Percentiles rank a stretch among this genome's conserved stretches.
Evolutionary conservation across 2,888 invertebrate genomes (phyloP).

Genomic region (Lasioglossum villosulum): DNA sequence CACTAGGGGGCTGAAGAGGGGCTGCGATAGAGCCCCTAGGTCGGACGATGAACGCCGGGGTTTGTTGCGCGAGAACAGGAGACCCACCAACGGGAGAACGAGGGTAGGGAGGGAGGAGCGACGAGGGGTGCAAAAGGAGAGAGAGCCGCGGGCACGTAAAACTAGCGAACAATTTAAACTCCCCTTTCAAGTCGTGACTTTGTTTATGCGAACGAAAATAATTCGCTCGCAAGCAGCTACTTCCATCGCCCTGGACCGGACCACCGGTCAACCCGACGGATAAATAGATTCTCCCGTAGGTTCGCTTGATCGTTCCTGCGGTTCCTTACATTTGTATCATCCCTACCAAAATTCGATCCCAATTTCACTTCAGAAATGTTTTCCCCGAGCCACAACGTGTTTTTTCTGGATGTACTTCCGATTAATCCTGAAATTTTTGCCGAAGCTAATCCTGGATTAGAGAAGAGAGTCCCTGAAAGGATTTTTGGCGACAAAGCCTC

Average conservation of each 20-base stretch:
- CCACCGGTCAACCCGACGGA: slow-evolving; percentile 13
- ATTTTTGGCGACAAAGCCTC: no score
- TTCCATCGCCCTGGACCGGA: slow-evolving; percentile 3
- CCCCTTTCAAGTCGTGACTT: slow-evolving; percentile 82
- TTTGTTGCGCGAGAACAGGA: neutral
- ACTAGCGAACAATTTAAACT: slow-evolving; percentile 82
- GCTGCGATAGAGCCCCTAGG: slow-evolving; percentile 30
- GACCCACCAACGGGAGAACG: neutral
- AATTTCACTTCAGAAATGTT: no score
- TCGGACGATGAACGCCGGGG: neutral
- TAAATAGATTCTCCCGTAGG: neutral
- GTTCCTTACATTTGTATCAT: no score
- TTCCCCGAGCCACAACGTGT: no score
- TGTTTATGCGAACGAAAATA: slow-evolving; percentile 82
- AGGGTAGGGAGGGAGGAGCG: neutral
- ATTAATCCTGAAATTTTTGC: no score
- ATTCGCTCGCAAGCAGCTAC: slow-evolving; percentile 64
- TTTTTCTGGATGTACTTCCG: no score
- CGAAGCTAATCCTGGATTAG: no score
- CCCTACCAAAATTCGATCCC: no score
- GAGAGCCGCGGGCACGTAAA: slow-evolving; percentile 76
- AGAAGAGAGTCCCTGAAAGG: no score
- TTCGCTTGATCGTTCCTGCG: neutral
- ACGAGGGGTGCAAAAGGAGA: slow-evolving; percentile 21
- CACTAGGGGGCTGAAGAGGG: slow-evolving; percentile 14